Conservation (phyloP, 2,888 invertebrate species). For the Notocelia uddmanniana region DNA sequence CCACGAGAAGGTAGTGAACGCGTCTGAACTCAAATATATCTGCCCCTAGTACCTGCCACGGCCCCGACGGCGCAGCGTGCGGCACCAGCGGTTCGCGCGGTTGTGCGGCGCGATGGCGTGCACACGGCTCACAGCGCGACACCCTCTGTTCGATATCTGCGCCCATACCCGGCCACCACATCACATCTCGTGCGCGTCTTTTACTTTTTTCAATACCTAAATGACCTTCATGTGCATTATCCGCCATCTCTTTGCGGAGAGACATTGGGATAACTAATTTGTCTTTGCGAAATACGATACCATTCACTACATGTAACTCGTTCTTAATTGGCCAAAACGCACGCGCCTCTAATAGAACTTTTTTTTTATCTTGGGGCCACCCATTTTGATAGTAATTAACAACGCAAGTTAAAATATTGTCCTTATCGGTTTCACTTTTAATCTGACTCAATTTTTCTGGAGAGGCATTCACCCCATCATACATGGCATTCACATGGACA, state of each 20-base stretch:
- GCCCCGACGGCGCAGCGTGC: slow-evolving; percentile 36
- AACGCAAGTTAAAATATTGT: not conserved
- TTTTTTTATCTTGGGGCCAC: not conserved
- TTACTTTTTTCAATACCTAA: slow-evolving; percentile 44
- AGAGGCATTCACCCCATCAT: not conserved
- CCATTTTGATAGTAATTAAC: not conserved
- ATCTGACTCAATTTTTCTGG: not conserved
- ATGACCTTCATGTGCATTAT: slow-evolving; percentile 40
- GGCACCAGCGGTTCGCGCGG: slow-evolving; percentile 47
- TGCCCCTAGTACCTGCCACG: slow-evolving; percentile 8
- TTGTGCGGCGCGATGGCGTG: slow-evolving; percentile 46
- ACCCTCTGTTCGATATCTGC: slow-evolving; percentile 46
- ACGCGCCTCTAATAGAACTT: not conserved
- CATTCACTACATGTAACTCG: not conserved
- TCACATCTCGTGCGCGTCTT: slow-evolving; percentile 45
- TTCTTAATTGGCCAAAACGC: not conserved
- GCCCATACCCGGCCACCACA: slow-evolving; percentile 50
- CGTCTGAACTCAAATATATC: slow-evolving; percentile 4
- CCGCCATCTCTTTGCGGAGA: not conserved
- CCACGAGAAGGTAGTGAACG: not conserved
- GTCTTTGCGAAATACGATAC: not conserved
- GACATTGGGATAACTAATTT: not conserved
- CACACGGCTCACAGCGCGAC: slow-evolving; percentile 45
- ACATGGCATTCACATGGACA: slow-evolving; percentile 53
- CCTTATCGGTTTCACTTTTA: not conserved